Evolutionary conservation across 2,113 vertebrate genomes (phyloP).

Genomic region (Orientallactaga bullata): DNA sequence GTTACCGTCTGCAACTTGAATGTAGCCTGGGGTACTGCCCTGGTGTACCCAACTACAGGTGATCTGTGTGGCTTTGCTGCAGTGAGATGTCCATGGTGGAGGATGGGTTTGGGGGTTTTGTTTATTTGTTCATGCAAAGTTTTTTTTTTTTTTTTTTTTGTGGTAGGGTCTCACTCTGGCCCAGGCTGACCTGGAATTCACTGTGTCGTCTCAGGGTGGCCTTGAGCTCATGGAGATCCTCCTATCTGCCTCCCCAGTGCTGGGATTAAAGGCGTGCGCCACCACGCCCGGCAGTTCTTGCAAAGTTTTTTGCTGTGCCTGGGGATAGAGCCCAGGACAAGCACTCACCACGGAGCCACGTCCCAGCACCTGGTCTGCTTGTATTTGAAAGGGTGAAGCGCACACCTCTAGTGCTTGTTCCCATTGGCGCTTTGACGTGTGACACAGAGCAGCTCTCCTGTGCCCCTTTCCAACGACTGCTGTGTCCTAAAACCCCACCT

Average conservation of each 20-base stretch:
- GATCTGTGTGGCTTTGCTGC: not conserved
- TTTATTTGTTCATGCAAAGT: not conserved
- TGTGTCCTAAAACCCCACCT: not conserved
- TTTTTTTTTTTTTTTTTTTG: too few species aligned
- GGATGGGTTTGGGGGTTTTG: not conserved
- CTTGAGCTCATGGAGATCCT: too few species aligned
- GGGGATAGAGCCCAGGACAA: not conserved
- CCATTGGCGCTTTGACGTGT: not conserved
- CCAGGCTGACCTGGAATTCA: too few species aligned
- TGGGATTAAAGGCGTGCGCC: too few species aligned
- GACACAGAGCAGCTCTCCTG: not conserved
- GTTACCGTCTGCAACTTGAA: not conserved
- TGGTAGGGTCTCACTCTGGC: too few species aligned
- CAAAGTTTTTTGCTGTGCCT: not conserved
- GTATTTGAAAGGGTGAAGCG: not conserved
- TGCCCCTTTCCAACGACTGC: not conserved
- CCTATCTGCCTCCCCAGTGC: too few species aligned
- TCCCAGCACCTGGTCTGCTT: not conserved
- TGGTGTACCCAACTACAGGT: fast-evolving
- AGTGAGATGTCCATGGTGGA: not conserved
- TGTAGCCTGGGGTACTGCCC: not conserved
- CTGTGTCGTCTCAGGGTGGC: too few species aligned
- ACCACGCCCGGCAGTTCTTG: too few species aligned
- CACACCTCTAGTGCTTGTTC: not conserved
- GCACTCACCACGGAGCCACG: not conserved